Evolutionary conservation across 2,888 invertebrate species (phyloP).

Genomic region (Leptothorax acervorum): DNA sequence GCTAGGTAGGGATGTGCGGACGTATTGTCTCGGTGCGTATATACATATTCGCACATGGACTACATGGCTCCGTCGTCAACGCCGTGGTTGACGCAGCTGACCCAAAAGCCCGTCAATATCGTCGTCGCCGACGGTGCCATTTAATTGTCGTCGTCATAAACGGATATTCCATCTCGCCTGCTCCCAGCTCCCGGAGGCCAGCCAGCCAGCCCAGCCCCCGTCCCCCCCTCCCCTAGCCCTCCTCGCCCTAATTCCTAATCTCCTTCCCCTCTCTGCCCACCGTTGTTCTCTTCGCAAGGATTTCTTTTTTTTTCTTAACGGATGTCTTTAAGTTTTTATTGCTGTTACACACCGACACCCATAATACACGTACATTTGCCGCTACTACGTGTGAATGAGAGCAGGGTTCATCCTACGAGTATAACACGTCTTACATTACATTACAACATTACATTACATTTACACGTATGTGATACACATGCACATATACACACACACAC

Average conservation of each 20-base stretch:
- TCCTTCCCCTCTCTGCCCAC: conserved; percentile 73
- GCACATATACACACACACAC: conserved; percentile 40
- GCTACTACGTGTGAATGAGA: conserved; percentile 58
- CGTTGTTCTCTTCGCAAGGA: conserved; percentile 83
- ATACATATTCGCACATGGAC: conserved; percentile 76
- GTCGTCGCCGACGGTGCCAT: background rate
- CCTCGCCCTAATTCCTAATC: conserved; percentile 73
- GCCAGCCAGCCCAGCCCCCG: conserved; percentile 52
- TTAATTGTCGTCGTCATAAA: conserved; percentile 76
- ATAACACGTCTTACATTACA: conserved; percentile 25
- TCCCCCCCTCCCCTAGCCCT: conserved; percentile 39
- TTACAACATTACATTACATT: conserved; percentile 31
- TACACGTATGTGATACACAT: conserved; percentile 55
- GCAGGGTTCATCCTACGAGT: conserved; percentile 33
- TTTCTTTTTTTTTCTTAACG: conserved; percentile 76
- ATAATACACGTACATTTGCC: conserved; percentile 67
- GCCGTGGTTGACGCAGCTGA: conserved; percentile 71
- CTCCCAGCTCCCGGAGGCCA: conserved; percentile 75
- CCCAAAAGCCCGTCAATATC: conserved; percentile 26
- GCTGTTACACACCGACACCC: conserved; percentile 77
- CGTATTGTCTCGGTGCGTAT: conserved; percentile 71
- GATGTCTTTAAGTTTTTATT: conserved; percentile 81
- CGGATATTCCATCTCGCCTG: conserved; percentile 76
- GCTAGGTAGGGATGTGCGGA: conserved; percentile 83
- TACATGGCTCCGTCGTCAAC: conserved; percentile 77